Evolutionary conservation across 2,113 vertebrate genomes (phyloP).

Genomic region (Rhinolophus sinicus): DNA sequence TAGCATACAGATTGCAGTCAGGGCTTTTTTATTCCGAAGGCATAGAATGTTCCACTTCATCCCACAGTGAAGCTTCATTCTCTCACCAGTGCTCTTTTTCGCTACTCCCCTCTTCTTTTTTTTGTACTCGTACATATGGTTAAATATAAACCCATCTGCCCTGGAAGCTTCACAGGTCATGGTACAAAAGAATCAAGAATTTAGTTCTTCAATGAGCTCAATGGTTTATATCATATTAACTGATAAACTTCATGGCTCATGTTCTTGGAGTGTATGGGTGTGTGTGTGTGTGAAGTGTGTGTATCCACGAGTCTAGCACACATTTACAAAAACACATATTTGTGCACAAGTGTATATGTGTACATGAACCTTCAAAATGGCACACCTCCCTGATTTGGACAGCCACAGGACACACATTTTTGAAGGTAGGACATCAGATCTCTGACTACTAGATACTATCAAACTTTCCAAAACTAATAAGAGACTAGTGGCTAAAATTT

Average conservation of each 20-base stretch:
- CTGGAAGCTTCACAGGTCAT: neutral
- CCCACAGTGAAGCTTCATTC: neutral
- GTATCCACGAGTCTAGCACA: neutral
- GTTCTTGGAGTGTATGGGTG: neutral
- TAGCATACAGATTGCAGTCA: neutral
- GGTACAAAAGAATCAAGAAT: neutral
- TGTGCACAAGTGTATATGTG: neutral
- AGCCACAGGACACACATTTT: neutral
- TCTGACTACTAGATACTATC: neutral
- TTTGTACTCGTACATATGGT: neutral
- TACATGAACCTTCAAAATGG: neutral
- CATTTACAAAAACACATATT: neutral
- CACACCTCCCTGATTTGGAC: neutral
- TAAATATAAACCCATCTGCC: neutral
- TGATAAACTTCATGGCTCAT: neutral
- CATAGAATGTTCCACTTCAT: neutral
- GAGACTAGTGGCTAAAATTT: neutral
- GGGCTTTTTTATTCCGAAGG: neutral
- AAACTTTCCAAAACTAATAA: neutral
- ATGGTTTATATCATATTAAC: neutral
- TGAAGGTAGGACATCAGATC: neutral
- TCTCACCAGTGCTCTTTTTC: neutral
- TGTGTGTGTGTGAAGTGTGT: neutral
- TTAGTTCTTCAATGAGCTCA: neutral
- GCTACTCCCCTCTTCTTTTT: neutral